Conservation (phyloP, 2,888 invertebrate species). For the Conchocele bisecta region DNA sequence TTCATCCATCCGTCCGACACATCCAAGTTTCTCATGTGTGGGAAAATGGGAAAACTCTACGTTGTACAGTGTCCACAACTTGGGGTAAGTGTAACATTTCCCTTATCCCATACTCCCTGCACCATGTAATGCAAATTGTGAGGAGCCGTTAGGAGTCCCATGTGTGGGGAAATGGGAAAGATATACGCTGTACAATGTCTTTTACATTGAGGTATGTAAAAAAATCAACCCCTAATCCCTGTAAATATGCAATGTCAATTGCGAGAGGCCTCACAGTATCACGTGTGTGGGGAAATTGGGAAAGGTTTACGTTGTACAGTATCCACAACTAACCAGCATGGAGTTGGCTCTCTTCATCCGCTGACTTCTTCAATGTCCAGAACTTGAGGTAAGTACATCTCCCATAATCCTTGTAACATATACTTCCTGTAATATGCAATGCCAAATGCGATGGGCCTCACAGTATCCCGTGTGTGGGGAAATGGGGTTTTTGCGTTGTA, state of each 20-base stretch:
- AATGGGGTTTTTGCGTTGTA: slow-evolving; percentile 48
- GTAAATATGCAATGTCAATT: too few relatives aligned
- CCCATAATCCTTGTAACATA: too few relatives aligned
- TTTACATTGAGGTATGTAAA: slow-evolving; percentile 40
- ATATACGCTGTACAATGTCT: slow-evolving; percentile 56
- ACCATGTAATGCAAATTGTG: slow-evolving; percentile 51
- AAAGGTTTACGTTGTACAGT: too few relatives aligned
- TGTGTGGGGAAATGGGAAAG: slow-evolving; percentile 53
- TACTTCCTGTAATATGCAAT: slow-evolving; percentile 50
- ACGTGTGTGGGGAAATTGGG: too few relatives aligned
- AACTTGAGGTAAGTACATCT: too few relatives aligned
- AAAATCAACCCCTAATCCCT: too few relatives aligned
- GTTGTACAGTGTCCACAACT: slow-evolving; percentile 53
- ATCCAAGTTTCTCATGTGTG: slow-evolving; percentile 56
- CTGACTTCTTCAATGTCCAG: too few relatives aligned
- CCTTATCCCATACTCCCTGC: slow-evolving; percentile 53
- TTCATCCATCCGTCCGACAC: slow-evolving; percentile 53
- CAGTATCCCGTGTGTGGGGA: slow-evolving; percentile 55
- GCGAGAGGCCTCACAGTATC: too few relatives aligned
- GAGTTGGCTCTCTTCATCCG: too few relatives aligned
- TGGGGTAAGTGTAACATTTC: slow-evolving; percentile 48
- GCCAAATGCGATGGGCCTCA: slow-evolving; percentile 44
- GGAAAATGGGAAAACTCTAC: slow-evolving; percentile 48
- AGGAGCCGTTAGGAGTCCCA: slow-evolving; percentile 45
- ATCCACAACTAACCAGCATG: too few relatives aligned